These are phyloP conservation scores for Prolemur simus DNA, from an alignment of 2,113 vertebrate genomes.

Conservation along the genomic window DNA sequence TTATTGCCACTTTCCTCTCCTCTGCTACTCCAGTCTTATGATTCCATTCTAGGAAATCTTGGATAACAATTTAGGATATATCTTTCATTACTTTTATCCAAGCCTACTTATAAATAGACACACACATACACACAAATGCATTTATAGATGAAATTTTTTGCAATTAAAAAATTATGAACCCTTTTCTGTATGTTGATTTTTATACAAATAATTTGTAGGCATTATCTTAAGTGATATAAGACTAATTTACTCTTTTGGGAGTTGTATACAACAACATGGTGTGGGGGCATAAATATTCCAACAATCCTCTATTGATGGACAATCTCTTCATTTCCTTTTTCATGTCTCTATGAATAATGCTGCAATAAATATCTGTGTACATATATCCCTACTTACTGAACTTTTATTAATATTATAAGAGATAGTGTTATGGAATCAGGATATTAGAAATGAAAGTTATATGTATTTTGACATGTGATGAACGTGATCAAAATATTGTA, in stretches of 20 bases:
- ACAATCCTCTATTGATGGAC: background rate
- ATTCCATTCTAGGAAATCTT: background rate
- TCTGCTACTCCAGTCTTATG: background rate
- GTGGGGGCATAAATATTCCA: background rate
- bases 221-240: background rate
- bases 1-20: background rate
- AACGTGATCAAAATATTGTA: background rate
- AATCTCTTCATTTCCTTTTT: background rate
- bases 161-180: background rate
- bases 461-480: background rate
- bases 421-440: background rate
- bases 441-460: background rate
- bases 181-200: background rate
- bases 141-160: background rate
- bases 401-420: background rate
- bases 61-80: background rate
- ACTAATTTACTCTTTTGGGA: background rate
- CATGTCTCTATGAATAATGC: background rate
- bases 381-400: background rate
- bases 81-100: background rate
- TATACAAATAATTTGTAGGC: background rate
- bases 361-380: background rate
- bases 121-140: background rate
- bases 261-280: background rate
- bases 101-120: background rate